Conservation (phyloP, 1,140 invertebrate species). For the Xylocopa sonorina region DNA sequence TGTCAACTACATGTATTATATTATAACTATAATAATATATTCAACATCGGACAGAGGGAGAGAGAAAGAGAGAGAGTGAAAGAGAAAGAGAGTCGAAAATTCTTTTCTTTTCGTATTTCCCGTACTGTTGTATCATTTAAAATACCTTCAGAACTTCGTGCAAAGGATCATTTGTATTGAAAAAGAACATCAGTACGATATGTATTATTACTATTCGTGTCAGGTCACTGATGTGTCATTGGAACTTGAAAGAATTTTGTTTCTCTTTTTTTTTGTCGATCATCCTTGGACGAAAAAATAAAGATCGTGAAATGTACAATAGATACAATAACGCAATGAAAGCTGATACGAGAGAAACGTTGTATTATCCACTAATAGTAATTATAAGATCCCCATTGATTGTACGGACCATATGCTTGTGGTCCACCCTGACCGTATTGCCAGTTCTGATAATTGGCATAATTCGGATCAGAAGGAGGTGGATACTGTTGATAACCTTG, state of each 20-base stretch:
- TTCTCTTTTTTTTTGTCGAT: constrained; percentile 2
- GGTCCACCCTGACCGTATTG: constrained; percentile 84
- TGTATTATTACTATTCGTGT: constrained; percentile 39
- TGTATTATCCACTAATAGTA: constrained; percentile 77
- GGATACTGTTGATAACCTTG: constrained; percentile 85
- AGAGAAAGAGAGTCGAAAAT: constrained; percentile 23
- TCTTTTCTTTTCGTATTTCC: background rate
- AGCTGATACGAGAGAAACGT: constrained; percentile 29
- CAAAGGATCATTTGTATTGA: background rate
- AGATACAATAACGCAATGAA: constrained; percentile 52
- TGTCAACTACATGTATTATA: constrained; percentile 25
- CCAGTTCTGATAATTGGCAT: constrained; percentile 86
- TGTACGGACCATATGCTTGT: constrained; percentile 84
- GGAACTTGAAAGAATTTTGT: constrained; percentile 47
- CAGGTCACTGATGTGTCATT: constrained; percentile 47
- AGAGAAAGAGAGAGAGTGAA: too few species aligned
- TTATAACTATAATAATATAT: constrained; percentile 7
- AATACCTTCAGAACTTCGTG: constrained; percentile 36
- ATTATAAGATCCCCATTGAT: constrained; percentile 86
- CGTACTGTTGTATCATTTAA: constrained; percentile 1
- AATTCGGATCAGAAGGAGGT: constrained; percentile 82
- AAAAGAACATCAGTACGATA: constrained; percentile 21
- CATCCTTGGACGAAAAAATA: constrained; percentile 48
- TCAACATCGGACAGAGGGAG: too few species aligned
- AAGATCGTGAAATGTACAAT: constrained; percentile 60